A percentile compares a stretch with the other conserved stretches of the same genome.
These are phyloP conservation scores for Oreochromis grahami DNA, from an alignment of 2,797 vertebrate species.

Conservation along the genomic window DNA sequence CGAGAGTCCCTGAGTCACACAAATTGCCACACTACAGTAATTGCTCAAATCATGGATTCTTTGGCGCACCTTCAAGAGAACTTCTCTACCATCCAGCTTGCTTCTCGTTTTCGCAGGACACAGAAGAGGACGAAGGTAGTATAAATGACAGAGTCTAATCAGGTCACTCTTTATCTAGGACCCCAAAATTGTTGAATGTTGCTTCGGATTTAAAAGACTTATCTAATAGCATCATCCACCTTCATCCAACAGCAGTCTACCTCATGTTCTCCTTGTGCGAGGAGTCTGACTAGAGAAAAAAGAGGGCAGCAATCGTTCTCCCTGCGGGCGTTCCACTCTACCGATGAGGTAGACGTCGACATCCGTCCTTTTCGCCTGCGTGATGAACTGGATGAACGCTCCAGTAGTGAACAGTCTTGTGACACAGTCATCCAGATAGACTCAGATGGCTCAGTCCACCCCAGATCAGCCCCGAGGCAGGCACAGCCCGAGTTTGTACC, in stretches of 20 bases:
- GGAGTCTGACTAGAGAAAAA: slow-evolving; percentile 92
- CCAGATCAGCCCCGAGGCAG: slow-evolving; percentile 80
- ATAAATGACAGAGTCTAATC: neutral
- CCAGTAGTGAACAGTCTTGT: slow-evolving; percentile 94
- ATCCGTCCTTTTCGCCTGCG: slow-evolving; percentile 81
- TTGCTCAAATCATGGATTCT: slow-evolving; percentile 88
- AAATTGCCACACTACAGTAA: slow-evolving; percentile 91
- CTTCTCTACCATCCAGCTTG: slow-evolving; percentile 91
- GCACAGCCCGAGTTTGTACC: slow-evolving; percentile 90
- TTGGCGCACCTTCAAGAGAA: slow-evolving; percentile 86
- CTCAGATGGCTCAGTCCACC: slow-evolving; percentile 84
- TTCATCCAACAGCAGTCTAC: slow-evolving; percentile 79
- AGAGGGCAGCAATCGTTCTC: slow-evolving; percentile 82
- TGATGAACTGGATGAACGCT: slow-evolving; percentile 87
- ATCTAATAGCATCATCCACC: neutral
- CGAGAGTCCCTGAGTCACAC: slow-evolving; percentile 92
- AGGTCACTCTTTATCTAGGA: neutral
- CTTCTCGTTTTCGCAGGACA: slow-evolving; percentile 87
- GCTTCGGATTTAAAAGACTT: neutral
- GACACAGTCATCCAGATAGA: slow-evolving; percentile 95
- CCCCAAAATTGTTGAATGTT: neutral
- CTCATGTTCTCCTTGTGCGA: slow-evolving; percentile 91
- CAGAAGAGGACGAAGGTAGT: slow-evolving; percentile 93
- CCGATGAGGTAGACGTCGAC: slow-evolving; percentile 83
- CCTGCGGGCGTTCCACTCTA: slow-evolving; percentile 88